Percentiles rank a stretch among this genome's conserved stretches.
Conservation (phyloP, 2,888 invertebrate genomes). For the Drosophila pegasa region DNA sequence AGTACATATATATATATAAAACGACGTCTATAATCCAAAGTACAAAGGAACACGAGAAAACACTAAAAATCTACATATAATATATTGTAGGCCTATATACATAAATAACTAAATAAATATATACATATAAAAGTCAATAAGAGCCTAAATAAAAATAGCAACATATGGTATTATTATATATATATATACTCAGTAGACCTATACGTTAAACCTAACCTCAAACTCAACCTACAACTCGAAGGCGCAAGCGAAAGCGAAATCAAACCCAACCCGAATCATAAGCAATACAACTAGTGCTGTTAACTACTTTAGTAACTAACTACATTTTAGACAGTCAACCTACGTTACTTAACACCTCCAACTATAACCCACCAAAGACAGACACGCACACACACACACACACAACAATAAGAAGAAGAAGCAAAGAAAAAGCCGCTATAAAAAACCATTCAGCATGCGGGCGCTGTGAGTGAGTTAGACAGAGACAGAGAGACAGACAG, state of each 20-base stretch:
- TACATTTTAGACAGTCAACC: conserved; percentile 53
- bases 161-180: conserved; percentile 77
- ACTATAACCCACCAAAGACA: conserved; percentile 57
- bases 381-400: conserved; percentile 24
- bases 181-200: conserved; percentile 54
- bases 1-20: conserved; percentile 54
- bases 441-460: conserved; percentile 38
- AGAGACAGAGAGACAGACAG: conserved; percentile 29
- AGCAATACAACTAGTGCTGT: conserved; percentile 76
- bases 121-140: conserved; percentile 20
- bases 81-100: conserved; percentile 20
- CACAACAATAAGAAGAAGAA: conserved; percentile 9
- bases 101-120: background rate
- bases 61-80: conserved; percentile 29
- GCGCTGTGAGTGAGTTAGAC: conserved; percentile 35
- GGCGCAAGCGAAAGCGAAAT: conserved; percentile 25
- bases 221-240: conserved; percentile 16
- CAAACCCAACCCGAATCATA: conserved; percentile 56
- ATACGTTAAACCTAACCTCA: conserved; percentile 59
- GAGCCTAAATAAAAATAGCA: conserved; percentile 60
- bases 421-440: conserved; percentile 16
- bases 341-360: conserved; percentile 62
- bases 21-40: conserved; percentile 76
- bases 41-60: conserved; percentile 63
- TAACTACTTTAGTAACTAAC: conserved; percentile 69